Evolutionary conservation across 1,140 invertebrate genomes (phyloP).

Genomic region (Ips nitidus): DNA sequence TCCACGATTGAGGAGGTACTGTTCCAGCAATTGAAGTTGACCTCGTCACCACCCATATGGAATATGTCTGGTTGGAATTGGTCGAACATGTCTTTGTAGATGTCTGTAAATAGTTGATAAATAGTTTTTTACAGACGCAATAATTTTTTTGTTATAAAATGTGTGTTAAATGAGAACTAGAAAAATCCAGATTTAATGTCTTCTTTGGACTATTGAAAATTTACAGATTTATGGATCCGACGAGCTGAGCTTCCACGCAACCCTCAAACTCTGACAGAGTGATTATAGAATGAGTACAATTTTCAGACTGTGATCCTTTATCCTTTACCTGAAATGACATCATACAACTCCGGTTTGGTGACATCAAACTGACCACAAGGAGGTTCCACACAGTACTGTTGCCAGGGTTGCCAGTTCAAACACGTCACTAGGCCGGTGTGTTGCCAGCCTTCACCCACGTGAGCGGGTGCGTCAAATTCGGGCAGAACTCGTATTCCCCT

Average conservation of each 20-base stretch:
- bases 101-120: conserved; percentile 35
- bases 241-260: too few species aligned
- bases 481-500: conserved; percentile 76
- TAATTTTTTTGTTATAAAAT: not conserved
- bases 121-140: conserved; percentile 1
- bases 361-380: conserved; percentile 86
- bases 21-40: conserved; percentile 74
- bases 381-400: conserved; percentile 76
- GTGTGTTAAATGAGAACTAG: not conserved
- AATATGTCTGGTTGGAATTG: conserved; percentile 75
- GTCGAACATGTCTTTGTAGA: conserved; percentile 56
- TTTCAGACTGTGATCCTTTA: not conserved
- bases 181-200: too few species aligned
- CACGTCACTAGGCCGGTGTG: conserved; percentile 65
- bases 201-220: too few species aligned
- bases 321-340: conserved; percentile 66
- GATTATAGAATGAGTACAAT: too few species aligned
- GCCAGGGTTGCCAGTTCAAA: conserved; percentile 76
- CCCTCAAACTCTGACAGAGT: too few species aligned
- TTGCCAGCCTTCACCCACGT: conserved; percentile 88
- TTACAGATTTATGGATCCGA: too few species aligned
- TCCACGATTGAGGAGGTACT: conserved; percentile 63
- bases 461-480: conserved; percentile 86
- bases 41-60: conserved; percentile 89
- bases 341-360: conserved; percentile 70